A percentile compares a stretch with the other conserved stretches of the same genome.
Evolutionary conservation across 2,888 invertebrate species (phyloP).

Genomic region (Nomada flava): DNA sequence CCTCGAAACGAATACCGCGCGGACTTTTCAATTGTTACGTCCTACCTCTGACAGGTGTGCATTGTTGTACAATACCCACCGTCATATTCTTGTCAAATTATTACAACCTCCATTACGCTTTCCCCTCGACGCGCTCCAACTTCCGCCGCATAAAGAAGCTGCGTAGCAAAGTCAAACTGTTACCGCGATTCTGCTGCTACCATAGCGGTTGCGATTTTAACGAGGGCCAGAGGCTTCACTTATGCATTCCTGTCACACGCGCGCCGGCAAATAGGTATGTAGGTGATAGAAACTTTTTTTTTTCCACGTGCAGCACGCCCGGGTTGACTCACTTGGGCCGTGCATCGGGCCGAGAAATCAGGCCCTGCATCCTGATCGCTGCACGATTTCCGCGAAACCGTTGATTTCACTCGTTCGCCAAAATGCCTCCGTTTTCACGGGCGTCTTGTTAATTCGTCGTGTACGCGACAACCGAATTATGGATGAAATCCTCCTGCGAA

Average conservation of each 20-base stretch:
- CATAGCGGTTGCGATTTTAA: constrained; percentile 43
- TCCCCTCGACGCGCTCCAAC: background rate
- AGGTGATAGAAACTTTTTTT: constrained; percentile 68
- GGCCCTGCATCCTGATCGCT: constrained; percentile 51
- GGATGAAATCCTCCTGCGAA: background rate
- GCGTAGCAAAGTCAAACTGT: background rate
- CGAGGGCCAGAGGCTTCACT: constrained; percentile 17
- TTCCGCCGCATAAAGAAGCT: background rate
- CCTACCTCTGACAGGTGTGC: no score
- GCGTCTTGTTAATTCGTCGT: constrained; percentile 17
- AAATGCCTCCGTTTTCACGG: constrained; percentile 45
- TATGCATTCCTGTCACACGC: constrained; percentile 59
- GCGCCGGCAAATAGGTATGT: constrained; percentile 64
- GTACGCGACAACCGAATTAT: background rate
- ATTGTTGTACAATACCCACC: no score
- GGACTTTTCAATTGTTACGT: no score
- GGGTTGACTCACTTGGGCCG: constrained; percentile 54
- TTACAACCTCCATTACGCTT: background rate
- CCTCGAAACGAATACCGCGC: no score
- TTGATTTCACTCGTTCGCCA: constrained; percentile 46
- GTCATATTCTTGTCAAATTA: no score
- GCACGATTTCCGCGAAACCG: constrained; percentile 58
- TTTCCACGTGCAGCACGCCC: constrained; percentile 52
- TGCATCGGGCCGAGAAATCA: constrained; percentile 31
- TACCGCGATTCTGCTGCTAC: background rate